Percentiles rank a stretch among this genome's conserved stretches.
phyloP scores from a whole-genome alignment of 2,113 vertebrate genomes.

The Antigone vipio region DNA sequence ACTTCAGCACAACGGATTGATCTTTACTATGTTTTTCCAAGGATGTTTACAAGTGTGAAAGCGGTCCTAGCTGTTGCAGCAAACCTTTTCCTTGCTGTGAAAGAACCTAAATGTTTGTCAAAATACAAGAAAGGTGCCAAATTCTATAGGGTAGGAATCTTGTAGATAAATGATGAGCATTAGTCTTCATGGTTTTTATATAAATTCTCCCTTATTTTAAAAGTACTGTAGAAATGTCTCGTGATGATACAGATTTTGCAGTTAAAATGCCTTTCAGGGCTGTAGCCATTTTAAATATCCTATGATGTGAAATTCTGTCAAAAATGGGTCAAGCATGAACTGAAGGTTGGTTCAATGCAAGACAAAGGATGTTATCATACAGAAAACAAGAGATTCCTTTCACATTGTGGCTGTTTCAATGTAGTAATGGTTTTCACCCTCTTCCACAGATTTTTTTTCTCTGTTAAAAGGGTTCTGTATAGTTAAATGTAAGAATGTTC shows the following conservation, averaged over 20 bases:
- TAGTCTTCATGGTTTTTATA: background rate
- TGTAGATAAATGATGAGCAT: background rate
- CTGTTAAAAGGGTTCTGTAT: background rate
- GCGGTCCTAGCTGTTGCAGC: background rate
- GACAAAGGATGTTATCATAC: constrained; percentile 14
- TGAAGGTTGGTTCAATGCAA: constrained; percentile 21
- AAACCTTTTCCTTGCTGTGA: background rate
- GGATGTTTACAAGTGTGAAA: background rate
- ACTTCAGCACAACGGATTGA: background rate
- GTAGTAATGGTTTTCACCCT: background rate
- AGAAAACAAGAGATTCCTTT: constrained; percentile 47
- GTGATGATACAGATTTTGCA: background rate
- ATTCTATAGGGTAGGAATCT: background rate
- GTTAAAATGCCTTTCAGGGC: constrained; percentile 35
- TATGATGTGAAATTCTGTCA: constrained; percentile 45
- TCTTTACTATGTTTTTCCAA: background rate
- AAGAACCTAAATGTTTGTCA: background rate
- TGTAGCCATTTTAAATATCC: constrained; percentile 5
- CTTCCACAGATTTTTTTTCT: background rate
- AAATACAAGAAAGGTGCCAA: background rate
- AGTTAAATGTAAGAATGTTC: background rate
- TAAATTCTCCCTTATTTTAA: background rate
- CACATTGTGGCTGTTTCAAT: background rate
- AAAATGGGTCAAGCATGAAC: constrained; percentile 67
- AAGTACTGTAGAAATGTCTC: background rate